phyloP scores from a whole-genome alignment of 64 coral and sea anemone species.

The Pocillopora damicornis region DNA sequence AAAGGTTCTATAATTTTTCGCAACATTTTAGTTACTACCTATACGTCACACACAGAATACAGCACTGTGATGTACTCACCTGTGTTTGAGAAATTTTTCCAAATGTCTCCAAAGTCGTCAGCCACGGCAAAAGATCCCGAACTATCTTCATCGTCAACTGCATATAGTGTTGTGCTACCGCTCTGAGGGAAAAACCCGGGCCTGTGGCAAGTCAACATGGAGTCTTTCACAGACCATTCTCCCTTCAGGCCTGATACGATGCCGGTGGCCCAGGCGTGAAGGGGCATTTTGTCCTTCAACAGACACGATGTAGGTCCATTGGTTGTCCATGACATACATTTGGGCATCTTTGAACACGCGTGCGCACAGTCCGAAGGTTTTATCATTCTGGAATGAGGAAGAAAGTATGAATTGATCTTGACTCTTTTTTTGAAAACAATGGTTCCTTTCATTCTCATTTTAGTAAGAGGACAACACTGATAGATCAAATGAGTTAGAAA shows the following conservation, averaged over 20 bases:
- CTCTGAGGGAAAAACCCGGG: slow-evolving; percentile 86
- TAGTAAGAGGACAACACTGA: no score
- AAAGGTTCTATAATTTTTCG: no score
- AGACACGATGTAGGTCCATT: slow-evolving; percentile 88
- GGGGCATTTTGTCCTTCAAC: slow-evolving; percentile 86
- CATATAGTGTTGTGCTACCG: slow-evolving; percentile 70
- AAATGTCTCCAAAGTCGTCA: slow-evolving; percentile 65
- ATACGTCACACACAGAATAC: no score
- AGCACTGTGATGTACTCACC: slow-evolving; percentile 9
- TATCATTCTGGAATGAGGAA: slow-evolving; percentile 49
- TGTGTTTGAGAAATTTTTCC: slow-evolving; percentile 65
- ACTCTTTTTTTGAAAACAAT: no score
- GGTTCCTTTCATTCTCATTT: no score
- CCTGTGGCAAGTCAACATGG: slow-evolving; percentile 73
- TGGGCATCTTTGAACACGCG: slow-evolving; percentile 83
- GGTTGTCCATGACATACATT: slow-evolving; percentile 85
- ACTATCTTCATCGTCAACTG: slow-evolving; percentile 41
- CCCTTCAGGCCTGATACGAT: slow-evolving; percentile 85
- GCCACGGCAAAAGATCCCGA: slow-evolving; percentile 73
- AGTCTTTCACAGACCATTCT: slow-evolving; percentile 58
- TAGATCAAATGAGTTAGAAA: no score
- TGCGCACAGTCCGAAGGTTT: slow-evolving; percentile 77
- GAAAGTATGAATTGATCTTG: background rate
- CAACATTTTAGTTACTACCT: no score
- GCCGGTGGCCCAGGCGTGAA: slow-evolving; percentile 78